These are phyloP conservation scores for Drosophila hydei DNA, from an alignment of 1,140 invertebrate genomes.

Conservation along the genomic window DNA sequence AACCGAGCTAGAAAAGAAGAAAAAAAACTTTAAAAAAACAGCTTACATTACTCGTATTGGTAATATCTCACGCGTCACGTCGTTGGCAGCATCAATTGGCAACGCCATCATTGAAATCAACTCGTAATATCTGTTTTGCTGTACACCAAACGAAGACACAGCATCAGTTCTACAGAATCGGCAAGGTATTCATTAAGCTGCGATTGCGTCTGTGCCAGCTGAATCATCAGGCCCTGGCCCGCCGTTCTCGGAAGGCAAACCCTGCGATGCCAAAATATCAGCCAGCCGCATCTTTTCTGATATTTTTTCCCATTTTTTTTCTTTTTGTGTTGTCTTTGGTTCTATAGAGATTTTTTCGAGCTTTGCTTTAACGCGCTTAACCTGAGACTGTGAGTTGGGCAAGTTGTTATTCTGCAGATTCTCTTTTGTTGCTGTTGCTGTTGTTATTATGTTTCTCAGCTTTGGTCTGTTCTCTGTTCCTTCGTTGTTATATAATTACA, in stretches of 20 bases:
- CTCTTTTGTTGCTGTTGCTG: conserved; percentile 22
- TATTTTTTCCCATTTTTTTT: conserved; percentile 50
- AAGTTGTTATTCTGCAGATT: conserved; percentile 56
- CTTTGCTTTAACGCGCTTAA: conserved; percentile 45
- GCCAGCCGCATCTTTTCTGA: conserved; percentile 64
- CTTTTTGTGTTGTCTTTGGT: conserved; percentile 26
- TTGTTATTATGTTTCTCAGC: conserved; percentile 23
- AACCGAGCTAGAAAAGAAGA: conserved; percentile 23
- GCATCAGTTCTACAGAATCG: conserved; percentile 77
- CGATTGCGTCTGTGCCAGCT: conserved; percentile 50
- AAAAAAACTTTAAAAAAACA: conserved; percentile 4
- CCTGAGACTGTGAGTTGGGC: conserved; percentile 5
- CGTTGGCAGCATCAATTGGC: conserved; percentile 53
- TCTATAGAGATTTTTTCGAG: conserved; percentile 24
- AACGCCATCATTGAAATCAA: conserved; percentile 64
- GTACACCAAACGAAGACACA: conserved; percentile 32
- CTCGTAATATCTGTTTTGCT: conserved; percentile 63
- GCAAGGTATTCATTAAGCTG: conserved; percentile 79
- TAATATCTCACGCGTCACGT: conserved; percentile 78
- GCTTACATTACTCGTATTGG: conserved; percentile 60
- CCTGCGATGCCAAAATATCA: conserved; percentile 64
- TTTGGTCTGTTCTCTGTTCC: conserved; percentile 26
- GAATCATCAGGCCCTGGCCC: conserved; percentile 60
- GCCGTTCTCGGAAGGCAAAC: conserved; percentile 70
- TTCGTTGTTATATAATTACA: conserved; percentile 71